Evolutionary conservation across 2,113 vertebrate species (phyloP).

Genomic region (Malurus melanocephalus): DNA sequence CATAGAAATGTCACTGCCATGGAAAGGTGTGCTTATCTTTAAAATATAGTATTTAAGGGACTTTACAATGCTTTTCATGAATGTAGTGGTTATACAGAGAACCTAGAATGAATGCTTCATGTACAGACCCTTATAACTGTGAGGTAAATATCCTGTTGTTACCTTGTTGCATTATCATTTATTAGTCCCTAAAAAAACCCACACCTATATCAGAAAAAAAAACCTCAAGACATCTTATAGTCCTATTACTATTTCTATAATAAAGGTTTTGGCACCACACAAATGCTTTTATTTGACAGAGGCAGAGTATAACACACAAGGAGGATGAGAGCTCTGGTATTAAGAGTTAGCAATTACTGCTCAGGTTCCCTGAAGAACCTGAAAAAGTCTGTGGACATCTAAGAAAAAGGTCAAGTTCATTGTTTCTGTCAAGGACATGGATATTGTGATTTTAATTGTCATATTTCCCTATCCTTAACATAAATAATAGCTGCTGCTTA

Average conservation of each 20-base stretch:
- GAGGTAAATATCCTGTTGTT: neutral
- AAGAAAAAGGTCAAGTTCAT: neutral
- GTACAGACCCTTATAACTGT: neutral
- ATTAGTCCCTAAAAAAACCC: neutral
- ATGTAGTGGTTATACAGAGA: neutral
- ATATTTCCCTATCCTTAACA: neutral
- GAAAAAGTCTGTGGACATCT: neutral
- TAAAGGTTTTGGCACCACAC: neutral
- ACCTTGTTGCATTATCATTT: neutral
- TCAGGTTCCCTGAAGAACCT: neutral
- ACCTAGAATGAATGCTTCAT: neutral
- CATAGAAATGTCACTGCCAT: neutral
- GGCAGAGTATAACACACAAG: neutral
- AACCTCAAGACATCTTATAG: no score
- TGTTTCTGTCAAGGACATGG: neutral
- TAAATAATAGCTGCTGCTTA: neutral
- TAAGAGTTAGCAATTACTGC: neutral
- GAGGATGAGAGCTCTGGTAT: neutral
- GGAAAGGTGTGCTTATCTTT: neutral
- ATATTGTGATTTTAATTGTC: neutral
- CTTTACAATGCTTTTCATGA: neutral
- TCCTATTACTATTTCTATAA: neutral
- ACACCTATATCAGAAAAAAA: fast-evolving
- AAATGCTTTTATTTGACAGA: neutral
- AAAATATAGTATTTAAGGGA: neutral